Percentiles rank a stretch among this genome's conserved stretches.
Conservation (phyloP, 2,888 invertebrate genomes). For the Clusia tigrina region DNA sequence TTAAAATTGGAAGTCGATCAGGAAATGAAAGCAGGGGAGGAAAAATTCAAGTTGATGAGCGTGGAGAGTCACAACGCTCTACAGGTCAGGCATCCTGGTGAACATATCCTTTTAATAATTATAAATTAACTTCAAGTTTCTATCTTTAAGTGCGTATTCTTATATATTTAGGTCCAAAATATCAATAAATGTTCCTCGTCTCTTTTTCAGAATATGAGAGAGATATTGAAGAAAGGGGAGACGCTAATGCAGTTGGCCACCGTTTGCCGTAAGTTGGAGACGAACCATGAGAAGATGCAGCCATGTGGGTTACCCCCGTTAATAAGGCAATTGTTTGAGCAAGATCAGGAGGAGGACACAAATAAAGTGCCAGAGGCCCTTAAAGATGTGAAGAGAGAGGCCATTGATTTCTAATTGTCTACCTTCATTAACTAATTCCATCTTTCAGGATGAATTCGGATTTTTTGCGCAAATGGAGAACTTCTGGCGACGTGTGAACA, state of each 20-base stretch:
- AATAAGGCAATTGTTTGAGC: constrained; percentile 46
- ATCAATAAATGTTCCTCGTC: no score
- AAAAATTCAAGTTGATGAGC: constrained; percentile 70
- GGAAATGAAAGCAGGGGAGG: constrained; percentile 66
- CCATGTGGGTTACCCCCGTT: constrained; percentile 55
- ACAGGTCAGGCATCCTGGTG: constrained; percentile 39
- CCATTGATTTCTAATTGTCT: no score
- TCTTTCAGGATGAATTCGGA: constrained; percentile 65
- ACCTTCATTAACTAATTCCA: no score
- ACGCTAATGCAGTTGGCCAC: constrained; percentile 70
- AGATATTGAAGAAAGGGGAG: constrained; percentile 68
- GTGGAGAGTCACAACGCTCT: constrained; percentile 68
- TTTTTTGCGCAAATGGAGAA: constrained; percentile 73
- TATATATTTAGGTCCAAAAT: no score
- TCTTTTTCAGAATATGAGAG: constrained; percentile 67
- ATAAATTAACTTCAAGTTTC: neutral
- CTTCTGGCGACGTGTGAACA: constrained; percentile 73
- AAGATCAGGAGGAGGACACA: constrained; percentile 60
- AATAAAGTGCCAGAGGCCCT: constrained; percentile 36
- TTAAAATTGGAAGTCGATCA: constrained; percentile 68
- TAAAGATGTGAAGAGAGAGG: constrained; percentile 44
- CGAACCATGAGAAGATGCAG: constrained; percentile 68
- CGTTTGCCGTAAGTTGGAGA: constrained; percentile 75
- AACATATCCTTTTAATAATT: neutral
- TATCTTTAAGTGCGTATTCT: no score